Percentiles rank a stretch among this genome's conserved stretches.
phyloP scores from a whole-genome alignment of 92 coral and sea anemone species.

The Virgularia gustaviana region DNA sequence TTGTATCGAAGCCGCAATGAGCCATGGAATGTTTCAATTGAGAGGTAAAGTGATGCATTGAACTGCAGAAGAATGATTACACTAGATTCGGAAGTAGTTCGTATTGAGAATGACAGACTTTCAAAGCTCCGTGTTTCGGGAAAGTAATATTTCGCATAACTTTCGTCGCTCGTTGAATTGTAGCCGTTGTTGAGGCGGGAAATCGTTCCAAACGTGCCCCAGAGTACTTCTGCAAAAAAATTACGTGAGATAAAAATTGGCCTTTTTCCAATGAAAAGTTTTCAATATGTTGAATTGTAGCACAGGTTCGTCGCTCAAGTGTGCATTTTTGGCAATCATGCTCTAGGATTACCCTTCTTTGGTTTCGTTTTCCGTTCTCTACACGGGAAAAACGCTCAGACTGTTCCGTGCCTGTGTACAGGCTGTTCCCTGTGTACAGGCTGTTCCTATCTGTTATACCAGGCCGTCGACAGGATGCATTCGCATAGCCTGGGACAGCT shows the following conservation, averaged over 20 bases:
- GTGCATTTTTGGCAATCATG: no score
- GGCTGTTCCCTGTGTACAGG: no score
- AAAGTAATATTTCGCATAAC: slow-evolving; percentile 67
- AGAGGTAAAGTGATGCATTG: neutral
- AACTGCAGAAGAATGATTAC: slow-evolving; percentile 12
- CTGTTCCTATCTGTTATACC: no score
- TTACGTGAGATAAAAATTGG: neutral
- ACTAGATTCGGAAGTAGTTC: slow-evolving; percentile 67
- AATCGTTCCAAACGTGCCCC: slow-evolving; percentile 90
- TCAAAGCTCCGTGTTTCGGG: slow-evolving; percentile 50
- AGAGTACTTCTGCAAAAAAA: slow-evolving; percentile 55
- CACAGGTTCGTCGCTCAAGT: no score
- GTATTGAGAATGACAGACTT: slow-evolving; percentile 63
- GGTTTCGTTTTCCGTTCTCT: no score
- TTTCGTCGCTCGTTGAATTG: slow-evolving; percentile 44
- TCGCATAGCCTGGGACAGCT: no score
- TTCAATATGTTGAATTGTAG: neutral
- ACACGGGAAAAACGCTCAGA: no score
- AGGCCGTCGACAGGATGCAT: no score
- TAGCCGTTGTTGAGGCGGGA: slow-evolving; percentile 57
- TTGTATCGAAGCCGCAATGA: slow-evolving; percentile 52
- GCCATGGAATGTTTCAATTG: slow-evolving; percentile 16
- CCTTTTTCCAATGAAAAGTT: neutral
- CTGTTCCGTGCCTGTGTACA: no score
- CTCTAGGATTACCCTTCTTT: no score